Evolutionary conservation across 2,113 vertebrate species (phyloP), one percentile per base, ranked within the genome.

Genomic region (Rhinopomastus cyanomelas): DNA sequence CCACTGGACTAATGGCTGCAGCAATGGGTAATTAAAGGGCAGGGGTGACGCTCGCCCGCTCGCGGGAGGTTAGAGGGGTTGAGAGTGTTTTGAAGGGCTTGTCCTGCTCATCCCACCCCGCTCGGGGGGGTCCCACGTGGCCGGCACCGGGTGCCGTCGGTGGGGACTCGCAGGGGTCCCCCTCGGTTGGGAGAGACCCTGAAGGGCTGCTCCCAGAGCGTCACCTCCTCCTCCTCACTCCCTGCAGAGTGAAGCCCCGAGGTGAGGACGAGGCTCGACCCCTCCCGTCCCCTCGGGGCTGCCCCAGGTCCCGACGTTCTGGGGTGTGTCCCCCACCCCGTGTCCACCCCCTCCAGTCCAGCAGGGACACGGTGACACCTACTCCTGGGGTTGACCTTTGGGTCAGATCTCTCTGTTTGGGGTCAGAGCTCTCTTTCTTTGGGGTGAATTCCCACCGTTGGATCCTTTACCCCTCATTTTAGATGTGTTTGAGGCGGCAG

Each of bases 11-110:
- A 49, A 92, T 78, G 92, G 89, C 81, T 75, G 68, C 79, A 68
- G 88, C 68, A 75, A 83, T 61, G 79, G 62, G 91, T 81, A 75
- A 88, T 92, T 92, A 92, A 93, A 88, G 80, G 94, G 88, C 86
- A 91, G 90, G 88, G 93, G 81, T 80, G 93, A 87, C 4, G 68
- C 30, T 5, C 62, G 1, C 74, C 86, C 6, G 39, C 3, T 52
- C 23, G 2, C 19, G 8, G 83, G 69, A 55, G 89, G 91, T 87
- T 66, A 30, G 48, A 21, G 66, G 14, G 93, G 87, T 92, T 89
- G 91, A 88, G 95, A 61, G 91, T 49, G 67, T 56, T 89, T 44
- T 9, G 79, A 81, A 87, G 89, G 89, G 75, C 39, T 85, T 6
- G 29, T 74, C 64, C 82, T 17, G 78, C 25, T 0, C 39, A 1